Conservation (phyloP, 2,888 invertebrate species). For the Onthophagus sagittarius region DNA sequence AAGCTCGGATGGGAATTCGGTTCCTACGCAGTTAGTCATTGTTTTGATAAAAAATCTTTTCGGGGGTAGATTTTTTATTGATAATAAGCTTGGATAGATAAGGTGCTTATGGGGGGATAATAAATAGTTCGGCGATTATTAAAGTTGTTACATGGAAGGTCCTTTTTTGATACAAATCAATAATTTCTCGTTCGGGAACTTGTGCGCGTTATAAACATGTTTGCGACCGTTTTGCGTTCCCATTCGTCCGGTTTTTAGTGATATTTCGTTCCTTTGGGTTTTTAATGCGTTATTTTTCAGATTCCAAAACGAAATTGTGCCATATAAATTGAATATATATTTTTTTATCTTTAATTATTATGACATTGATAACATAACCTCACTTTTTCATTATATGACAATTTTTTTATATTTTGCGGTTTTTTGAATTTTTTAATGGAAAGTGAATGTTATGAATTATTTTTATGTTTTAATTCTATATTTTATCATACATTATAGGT, state of each 20-base stretch:
- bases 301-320: too few relatives aligned
- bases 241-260: not conserved
- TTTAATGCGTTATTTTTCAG: too few relatives aligned
- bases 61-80: not conserved
- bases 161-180: constrained; percentile 41
- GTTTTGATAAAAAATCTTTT: constrained; percentile 22
- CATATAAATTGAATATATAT: too few relatives aligned
- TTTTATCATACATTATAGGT: too few relatives aligned
- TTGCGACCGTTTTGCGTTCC: constrained; percentile 21
- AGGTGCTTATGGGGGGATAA: not conserved
- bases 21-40: constrained; percentile 37
- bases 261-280: not conserved
- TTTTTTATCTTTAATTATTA: too few relatives aligned
- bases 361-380: too few relatives aligned
- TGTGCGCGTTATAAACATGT: constrained; percentile 39
- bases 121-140: constrained; percentile 6
- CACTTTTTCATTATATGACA: too few relatives aligned
- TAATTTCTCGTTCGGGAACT: constrained; percentile 37
- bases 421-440: not conserved
- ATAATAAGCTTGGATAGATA: not conserved
- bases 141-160: constrained; percentile 4
- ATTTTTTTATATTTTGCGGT: not conserved
- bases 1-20: constrained; percentile 39
- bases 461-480: too few relatives aligned
- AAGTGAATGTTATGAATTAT: too few relatives aligned